A percentile compares a stretch with the other conserved stretches of the same genome.
phyloP scores from a whole-genome alignment of 35 echinoderm and acorn worm species.

The Strongylocentrotus purpuratus region DNA sequence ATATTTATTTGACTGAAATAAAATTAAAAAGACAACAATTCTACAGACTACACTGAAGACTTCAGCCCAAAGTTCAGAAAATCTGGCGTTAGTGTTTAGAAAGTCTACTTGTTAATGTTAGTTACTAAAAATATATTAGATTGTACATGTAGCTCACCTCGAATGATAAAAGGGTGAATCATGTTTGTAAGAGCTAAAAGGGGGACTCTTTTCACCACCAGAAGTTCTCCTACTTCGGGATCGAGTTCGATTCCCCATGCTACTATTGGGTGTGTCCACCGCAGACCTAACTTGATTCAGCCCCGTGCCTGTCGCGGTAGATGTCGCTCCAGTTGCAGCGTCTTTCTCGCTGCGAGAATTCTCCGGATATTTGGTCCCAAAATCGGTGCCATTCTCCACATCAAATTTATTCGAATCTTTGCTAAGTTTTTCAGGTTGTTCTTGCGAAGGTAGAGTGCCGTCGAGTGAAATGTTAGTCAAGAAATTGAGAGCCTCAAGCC shows the following conservation, averaged over 20 bases:
- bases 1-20: too few species aligned
- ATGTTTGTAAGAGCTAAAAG: not conserved
- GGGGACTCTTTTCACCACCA: conserved; percentile 22
- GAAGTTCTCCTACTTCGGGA: not conserved
- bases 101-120: not conserved
- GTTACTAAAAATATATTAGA: not conserved
- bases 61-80: too few species aligned
- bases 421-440: not conserved
- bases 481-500: conserved; percentile 65
- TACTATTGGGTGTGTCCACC: conserved; percentile 18
- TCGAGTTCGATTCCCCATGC: not conserved
- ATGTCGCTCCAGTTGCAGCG: conserved; percentile 8
- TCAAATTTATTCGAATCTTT: conserved; percentile 5
- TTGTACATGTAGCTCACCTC: not conserved
- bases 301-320: not conserved
- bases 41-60: too few species aligned
- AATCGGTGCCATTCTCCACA: conserved; percentile 6
- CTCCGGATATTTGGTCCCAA: not conserved
- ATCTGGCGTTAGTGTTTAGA: too few species aligned
- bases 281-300: not conserved
- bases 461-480: conserved; percentile 69
- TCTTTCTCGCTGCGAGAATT: conserved; percentile 25
- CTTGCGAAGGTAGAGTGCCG: conserved; percentile 32
- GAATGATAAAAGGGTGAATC: conserved; percentile 32
- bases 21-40: too few species aligned